Evolutionary conservation across 2,888 invertebrate genomes (phyloP).

Genomic region (Rhagonycha lutea): DNA sequence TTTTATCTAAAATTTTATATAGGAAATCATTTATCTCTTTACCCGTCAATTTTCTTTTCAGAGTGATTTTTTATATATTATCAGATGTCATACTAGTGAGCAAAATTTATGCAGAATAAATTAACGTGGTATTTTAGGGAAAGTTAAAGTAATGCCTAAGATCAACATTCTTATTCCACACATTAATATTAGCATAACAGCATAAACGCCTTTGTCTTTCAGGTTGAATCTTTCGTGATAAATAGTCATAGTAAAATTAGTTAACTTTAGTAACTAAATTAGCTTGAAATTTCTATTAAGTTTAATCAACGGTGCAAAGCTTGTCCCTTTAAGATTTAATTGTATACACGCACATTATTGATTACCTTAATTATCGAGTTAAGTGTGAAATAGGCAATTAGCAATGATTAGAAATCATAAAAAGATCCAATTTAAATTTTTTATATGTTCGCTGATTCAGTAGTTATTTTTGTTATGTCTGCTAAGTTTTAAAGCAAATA

Average conservation of each 20-base stretch:
- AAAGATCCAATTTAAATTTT: not conserved
- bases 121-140: not conserved
- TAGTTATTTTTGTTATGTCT: no score
- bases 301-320: not conserved
- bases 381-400: not conserved
- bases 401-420: not conserved
- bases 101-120: not conserved
- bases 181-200: not conserved
- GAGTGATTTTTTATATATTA: not conserved
- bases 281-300: not conserved
- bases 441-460: no score
- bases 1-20: not conserved
- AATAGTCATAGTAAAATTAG: not conserved
- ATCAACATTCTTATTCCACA: not conserved
- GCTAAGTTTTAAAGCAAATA: not conserved
- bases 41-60: not conserved
- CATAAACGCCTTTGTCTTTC: not conserved
- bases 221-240: not conserved
- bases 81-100: not conserved
- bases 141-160: not conserved
- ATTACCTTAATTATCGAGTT: not conserved
- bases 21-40: not conserved
- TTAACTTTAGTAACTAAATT: not conserved
- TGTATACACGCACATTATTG: not conserved
- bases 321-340: not conserved